Base-by-base conservation (phyloP, 2,113 vertebrate species). In the Leucopsar rothschildi region DNA sequence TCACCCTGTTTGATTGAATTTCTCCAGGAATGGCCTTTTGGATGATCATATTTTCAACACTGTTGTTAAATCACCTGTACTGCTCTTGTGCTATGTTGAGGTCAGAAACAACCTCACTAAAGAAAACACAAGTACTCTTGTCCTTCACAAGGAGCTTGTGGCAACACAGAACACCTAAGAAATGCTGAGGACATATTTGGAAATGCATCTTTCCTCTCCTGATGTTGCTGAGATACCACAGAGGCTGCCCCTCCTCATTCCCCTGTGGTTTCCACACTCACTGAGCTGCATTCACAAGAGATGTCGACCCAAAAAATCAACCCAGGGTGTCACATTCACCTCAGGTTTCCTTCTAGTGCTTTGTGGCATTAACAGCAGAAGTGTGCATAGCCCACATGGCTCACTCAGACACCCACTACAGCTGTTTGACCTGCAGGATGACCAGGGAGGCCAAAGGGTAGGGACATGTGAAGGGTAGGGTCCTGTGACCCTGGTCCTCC, bases 381-480 rank as follows among this genome's bases (percentile, higher is more conserved):
- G 42, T 5, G 2, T 15, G 1, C 0, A 0, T 2, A 44, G 65
- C 40, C 10, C n/a, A 8, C 1, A 1, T 13, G 37, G 37, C 25
- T 86, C 16, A 3, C 21, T 52, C 3, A 1, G 56, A 56, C 50
- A 64, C 33, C 49, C 55, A 29, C 15, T 63, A n/a, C 9, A 63
- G 69, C 16, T 76, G 15, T 53, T 33, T 61, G 64, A 53, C 28
- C 76, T 84, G 65, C 31, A 78, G 69, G 87, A 44, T 37, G 31
- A 49, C 18, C 10, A 16, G 59, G 52, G 33, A 86, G 25, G 64
- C 17, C 29, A 79, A 21, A n/a, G 63, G 39, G 11, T 0, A 25
- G 18, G 31, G 24, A 5, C 8, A 25, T 5, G 10, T 1, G 27
- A 65, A 72, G 15, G 59, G 31, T 47, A 81, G 33, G 39, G 11